Base-by-base conservation (phyloP, 2,797 vertebrate genomes). In the Fratercula arctica region DNA sequence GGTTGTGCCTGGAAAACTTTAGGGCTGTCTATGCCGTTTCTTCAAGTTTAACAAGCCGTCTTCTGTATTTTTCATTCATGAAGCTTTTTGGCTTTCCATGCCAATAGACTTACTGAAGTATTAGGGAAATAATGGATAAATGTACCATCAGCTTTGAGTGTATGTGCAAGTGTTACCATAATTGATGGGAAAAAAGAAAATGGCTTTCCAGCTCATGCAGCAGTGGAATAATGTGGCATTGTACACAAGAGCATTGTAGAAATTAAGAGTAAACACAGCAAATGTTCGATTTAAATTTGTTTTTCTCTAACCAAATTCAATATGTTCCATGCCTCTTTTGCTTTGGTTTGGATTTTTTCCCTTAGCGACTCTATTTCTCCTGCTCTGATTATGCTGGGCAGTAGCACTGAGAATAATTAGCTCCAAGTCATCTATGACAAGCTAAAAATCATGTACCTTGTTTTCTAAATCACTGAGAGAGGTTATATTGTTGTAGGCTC, bases 221-320 rank as follows among this genome's bases (percentile, higher is more conserved):
- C 75, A 73, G 31, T 74, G 31, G 39, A 63, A 64, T 89, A 66
- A 74, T 56, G 53, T 91, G 85, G 28, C 50, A 37, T 59, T 35
- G 35, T 92, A 84, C 39, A 64, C 18, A 66, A 72, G 26, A 88
- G 39, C 78, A 69, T 82, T 67, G 31, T 69, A 96, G 89, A 96
- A 96, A 96, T 91, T 70, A 69, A 69, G 39, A 85, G 51, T 83
- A 96, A 95, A 92, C 72, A 54, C 25, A 67, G 13, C 10, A 78
- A 78, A 75, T 81, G 16, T 92, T 94, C 14, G 1, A 75, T 92
- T 93, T 92, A 66, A 64, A 80, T 87, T 70, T 66, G 43, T 5
- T 93, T 79, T 89, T 57, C 66, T 90, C 16, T 45, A 60, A 37
- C 17, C 14, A 70, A 67, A 92, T 82, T 93, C 78, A 79, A 3